Base-by-base conservation (phyloP, 2,888 invertebrate species). In the Drosophila greeni region DNA sequence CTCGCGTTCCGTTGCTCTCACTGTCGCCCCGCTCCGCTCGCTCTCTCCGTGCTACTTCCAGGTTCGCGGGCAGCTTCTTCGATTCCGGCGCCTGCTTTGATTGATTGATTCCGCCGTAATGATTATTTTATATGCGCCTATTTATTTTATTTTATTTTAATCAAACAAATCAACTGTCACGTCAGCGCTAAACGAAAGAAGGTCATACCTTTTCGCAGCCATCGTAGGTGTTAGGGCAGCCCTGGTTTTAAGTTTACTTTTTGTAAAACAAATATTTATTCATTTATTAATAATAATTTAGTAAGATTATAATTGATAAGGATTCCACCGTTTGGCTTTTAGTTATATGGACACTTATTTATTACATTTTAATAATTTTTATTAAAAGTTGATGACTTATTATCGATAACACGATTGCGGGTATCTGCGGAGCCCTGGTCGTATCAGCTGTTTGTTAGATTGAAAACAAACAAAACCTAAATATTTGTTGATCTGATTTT, bases 91-190 rank as follows among this genome's bases (percentile, higher is more conserved):
- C 36, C 37, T 43, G 42, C 12, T 34, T 53, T 37, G 64, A 62
- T 70, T 62, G 43, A 60, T 74, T 48, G 49, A 70, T 64, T 60
- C 48, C 58, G 64, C 51, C 58, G 47, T 53, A 64, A 66, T 66
- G 29, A 14, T 65, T 8, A 74, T 68, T 83, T 74, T 77, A 68
- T 66, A 70, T 79, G 66, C 48, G 39, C 24, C 23, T 48, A 20
- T 55, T 74, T 66, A 40, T 62, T 66, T 70, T 79, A 82, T 81
- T 83, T 83, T 79, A 85, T 85, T 80, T 79, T 77, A 82, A 75
- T 86, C 85, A 86, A 86, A 86, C 86, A 82, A 85, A 86, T 76
- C 86, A 82, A 83, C 86, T 86, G 85, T 85, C 86, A 85, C 85
- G 86, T 85, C 85, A 85, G 79, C 86, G 78, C 47, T 62, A 75